These are phyloP conservation scores for Chitala chitala DNA, from an alignment of 2,113 vertebrate species.

Conservation along the genomic window DNA sequence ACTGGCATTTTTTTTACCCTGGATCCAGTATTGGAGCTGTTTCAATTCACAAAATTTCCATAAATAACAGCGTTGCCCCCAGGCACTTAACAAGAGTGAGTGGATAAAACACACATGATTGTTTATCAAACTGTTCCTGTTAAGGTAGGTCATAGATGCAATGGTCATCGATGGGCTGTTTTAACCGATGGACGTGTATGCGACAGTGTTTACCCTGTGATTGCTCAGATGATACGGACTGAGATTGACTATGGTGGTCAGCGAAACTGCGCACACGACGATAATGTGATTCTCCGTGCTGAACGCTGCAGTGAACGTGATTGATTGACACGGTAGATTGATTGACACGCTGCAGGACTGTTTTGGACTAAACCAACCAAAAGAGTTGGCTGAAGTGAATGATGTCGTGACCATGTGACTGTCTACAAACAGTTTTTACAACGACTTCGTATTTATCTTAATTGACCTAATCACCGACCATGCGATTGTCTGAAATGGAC, in stretches of 20 bases:
- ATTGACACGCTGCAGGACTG: no score
- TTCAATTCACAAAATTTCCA: no score
- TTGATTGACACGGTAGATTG: no score
- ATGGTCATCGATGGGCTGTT: neutral
- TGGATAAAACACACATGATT: slow-evolving; percentile 1
- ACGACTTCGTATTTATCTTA: neutral
- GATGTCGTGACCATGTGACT: neutral
- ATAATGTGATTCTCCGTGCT: no score
- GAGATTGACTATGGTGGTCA: no score
- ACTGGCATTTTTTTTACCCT: slow-evolving; percentile 7
- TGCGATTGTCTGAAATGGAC: neutral
- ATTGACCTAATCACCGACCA: neutral
- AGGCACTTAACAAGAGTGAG: no score
- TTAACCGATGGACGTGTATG: neutral
- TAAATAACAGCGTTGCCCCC: no score
- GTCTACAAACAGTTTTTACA: neutral
- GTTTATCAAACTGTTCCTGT: neutral
- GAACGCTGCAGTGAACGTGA: no score
- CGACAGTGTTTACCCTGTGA: neutral
- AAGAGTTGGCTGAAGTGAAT: neutral
- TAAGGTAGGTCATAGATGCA: neutral
- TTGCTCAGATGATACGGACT: no score
- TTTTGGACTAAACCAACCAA: no score
- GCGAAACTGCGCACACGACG: no score
- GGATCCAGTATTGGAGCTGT: no score